Evolutionary conservation across 2,797 vertebrate species (phyloP), one percentile per base, ranked within the genome.

Genomic region (Garrulus glandarius): DNA sequence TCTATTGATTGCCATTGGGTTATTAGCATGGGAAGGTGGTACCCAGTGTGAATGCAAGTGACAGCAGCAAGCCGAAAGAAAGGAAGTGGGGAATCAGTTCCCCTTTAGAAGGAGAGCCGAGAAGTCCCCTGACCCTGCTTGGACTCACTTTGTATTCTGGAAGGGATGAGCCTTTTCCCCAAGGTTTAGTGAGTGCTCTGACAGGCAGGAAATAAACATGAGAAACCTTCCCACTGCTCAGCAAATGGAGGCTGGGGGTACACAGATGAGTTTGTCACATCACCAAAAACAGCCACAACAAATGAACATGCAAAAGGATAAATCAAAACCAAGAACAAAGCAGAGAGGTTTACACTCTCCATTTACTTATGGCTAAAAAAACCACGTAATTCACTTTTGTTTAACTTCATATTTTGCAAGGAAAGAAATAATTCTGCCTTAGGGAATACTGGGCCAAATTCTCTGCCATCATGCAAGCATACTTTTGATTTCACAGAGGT

Each of bases 1-100:
- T 94, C 95, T 89, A 94, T 93, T 97, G 95, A 95, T 94, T 90
- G 93, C 80, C 83, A 94, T 89, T 0, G 52, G 82, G 95, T 89
- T 96, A 95, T 96, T 97, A 96, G 95, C 94, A 96, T 96, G 92
- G 95, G 94, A 95, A 96, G 95, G 92, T 97, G 92, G 93, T 88
- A 69, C 84, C 84, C 72, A 88, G 80, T 18, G 72, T 96, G 95
- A 97, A 96, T 95, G 77, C 80, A 89, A 96, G 95, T 90, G 95
- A 93, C 95, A 96, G 82, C 91, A 87, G 85, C 1, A 6, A 93
- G 83, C 89, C 91, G 87, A 94, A 93, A 96, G 89, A 96, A 96
- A 95, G 91, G 87, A 89, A 94, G 93, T 0, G 4, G 89, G 63
- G 92, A 95, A 93, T 77, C 93, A 85, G 89, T 37, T 96, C 79